Evolutionary conservation across 1,140 invertebrate species (phyloP).

Genomic region (Neodiprion virginianus): DNA sequence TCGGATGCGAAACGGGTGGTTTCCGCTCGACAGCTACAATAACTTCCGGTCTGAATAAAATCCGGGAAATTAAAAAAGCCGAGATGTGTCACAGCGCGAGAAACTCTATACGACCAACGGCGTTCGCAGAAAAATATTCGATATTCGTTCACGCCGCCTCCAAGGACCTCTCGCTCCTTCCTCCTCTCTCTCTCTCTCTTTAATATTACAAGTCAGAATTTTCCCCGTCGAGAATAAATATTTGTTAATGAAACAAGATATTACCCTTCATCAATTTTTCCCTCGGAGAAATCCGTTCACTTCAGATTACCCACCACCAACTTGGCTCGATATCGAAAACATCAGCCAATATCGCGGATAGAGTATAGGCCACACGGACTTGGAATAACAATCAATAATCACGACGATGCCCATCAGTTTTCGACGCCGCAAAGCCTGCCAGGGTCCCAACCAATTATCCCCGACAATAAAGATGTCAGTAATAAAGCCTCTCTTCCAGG

Average conservation of each 20-base stretch:
- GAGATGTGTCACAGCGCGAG: background rate
- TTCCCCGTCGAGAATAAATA: slow-evolving; percentile 2
- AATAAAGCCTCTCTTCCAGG: too few relatives aligned
- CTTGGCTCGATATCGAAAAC: too few relatives aligned
- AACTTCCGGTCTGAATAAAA: background rate
- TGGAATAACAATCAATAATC: too few relatives aligned
- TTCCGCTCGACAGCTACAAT: background rate
- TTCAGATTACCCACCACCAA: too few relatives aligned
- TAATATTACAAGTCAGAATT: background rate
- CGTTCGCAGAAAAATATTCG: background rate
- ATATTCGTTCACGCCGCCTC: background rate
- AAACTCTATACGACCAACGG: background rate
- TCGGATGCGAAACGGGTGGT: slow-evolving; percentile 1
- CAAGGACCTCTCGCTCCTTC: slow-evolving; percentile 13
- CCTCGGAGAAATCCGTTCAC: too few relatives aligned
- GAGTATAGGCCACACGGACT: too few relatives aligned
- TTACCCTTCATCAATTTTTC: too few relatives aligned
- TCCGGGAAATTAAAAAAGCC: background rate
- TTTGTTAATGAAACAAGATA: background rate
- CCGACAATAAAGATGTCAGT: too few relatives aligned
- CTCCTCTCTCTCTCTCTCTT: slow-evolving; percentile 2
- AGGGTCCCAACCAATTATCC: too few relatives aligned
- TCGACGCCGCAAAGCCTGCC: too few relatives aligned
- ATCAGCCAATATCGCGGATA: too few relatives aligned
- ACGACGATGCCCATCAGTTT: too few relatives aligned